phyloP scores from a whole-genome alignment of 2,113 vertebrate species.

The Cranoglanis bouderius region DNA sequence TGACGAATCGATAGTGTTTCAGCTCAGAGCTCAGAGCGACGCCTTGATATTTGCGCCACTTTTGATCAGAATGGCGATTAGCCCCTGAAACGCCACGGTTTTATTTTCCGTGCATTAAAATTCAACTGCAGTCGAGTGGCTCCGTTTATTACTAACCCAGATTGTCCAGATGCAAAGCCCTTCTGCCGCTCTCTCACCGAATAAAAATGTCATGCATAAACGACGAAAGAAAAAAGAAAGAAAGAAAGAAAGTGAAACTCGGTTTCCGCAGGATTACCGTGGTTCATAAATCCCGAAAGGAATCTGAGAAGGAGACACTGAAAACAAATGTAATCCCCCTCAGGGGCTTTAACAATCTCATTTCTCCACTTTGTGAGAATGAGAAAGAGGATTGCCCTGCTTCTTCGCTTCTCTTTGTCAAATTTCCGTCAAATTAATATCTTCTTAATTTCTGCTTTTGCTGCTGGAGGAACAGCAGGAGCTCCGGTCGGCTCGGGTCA shows the following conservation, averaged over 20 bases:
- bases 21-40: constrained; percentile 29
- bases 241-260: constrained; percentile 49
- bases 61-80: constrained; percentile 45
- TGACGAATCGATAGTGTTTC: constrained; percentile 46
- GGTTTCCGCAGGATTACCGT: constrained; percentile 66
- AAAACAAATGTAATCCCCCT: constrained; percentile 73
- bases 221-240: background rate
- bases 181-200: constrained; percentile 13
- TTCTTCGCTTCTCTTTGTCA: constrained; percentile 56
- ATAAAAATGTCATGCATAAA: background rate
- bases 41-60: constrained; percentile 31
- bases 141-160: constrained; percentile 10
- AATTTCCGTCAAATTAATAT: constrained; percentile 64
- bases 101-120: constrained; percentile 10
- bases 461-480: background rate
- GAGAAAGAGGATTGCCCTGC: constrained; percentile 69
- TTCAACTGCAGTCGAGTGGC: background rate
- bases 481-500: constrained; percentile 31
- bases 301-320: constrained; percentile 60
- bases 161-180: constrained; percentile 37
- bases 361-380: constrained; percentile 68
- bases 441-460: constrained; percentile 53
- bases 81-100: constrained; percentile 1
- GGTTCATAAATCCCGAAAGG: constrained; percentile 63
- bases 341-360: constrained; percentile 74